Evolutionary conservation across 2,888 invertebrate genomes (phyloP), one percentile per base, ranked within the genome.

Genomic region (Monochamus alternatus): DNA sequence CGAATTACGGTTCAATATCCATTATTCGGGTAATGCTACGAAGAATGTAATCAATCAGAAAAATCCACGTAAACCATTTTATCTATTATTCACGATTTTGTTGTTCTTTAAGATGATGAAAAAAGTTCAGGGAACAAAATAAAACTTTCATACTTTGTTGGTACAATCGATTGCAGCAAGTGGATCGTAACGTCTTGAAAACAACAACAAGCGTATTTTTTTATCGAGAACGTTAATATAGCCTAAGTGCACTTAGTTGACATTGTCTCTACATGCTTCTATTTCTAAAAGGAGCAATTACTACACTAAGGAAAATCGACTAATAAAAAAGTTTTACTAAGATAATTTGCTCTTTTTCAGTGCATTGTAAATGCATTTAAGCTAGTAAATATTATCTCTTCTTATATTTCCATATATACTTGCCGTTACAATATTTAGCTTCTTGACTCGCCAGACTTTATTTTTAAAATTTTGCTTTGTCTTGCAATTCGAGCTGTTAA

Each of bases 81-180:
- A 51, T 64, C 44, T 64, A 64, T 64, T 64, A 64, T 64, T 64
- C 47, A 64, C 31, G 64, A 64, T 9, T 30, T 10, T 47, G 64
- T 38, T 44, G 38, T 63, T 51, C 32, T 14, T 5, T n/a, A 66
- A 51, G 52, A 66, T 31, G 14, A 60, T 31, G 32, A 60, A 62
- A 67, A 69, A 62, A 60, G 51, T 60, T 60, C 47, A 60, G 22
- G 59, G 30, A 31, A 69, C 44, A 47, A 60, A 51, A 47, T 14
- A 59, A 69, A 69, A 32, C 38, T 31, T 69, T 69, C 59, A 55
- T 69, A 47, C 69, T 69, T 60, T 59, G 59, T 69, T 69, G 60
- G 47, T 69, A 30, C 14, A 60, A 69, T 69, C 69, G 69, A 69
- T 69, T 69, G 43, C 60, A 60, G 60, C 60, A 47, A 69, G 69